Evolutionary conservation across 92 coral and sea anemone species (phyloP), one percentile per base, ranked within the genome.

Genomic region (Meandrina meandrites): DNA sequence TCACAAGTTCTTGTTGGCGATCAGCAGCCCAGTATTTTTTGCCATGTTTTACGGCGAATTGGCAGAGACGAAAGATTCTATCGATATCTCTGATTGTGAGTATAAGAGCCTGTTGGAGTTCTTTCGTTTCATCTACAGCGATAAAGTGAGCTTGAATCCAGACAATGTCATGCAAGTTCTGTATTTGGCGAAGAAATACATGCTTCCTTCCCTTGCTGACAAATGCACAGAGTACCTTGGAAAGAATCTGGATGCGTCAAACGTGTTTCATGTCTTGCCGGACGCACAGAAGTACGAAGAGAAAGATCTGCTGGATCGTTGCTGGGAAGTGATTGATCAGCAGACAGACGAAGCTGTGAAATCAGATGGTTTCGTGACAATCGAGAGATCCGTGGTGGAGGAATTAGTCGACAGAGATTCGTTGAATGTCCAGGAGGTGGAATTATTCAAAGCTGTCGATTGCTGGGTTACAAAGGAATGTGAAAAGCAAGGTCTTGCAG

Each of bases 361-460:
- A 5, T 88, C 94, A 62, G 89, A 88, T 51, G 82, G 72, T 24
- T 93, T 93, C 74, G 73, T 75, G n/a, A 32, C 84, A 37, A 74
- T 90, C 66, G 54, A 83, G n/a, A 81, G 50, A 27, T 76, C 83
- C n/a, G 56, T 85, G 57, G 56, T 93, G 37, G 79, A 72, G 58
- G 34, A 58, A 76, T 35, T 93, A 21, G 89, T 93, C 37, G 73
- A 82, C 67, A 87, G 86, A 28, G 80, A 92, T 19, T 64, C 82
- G 11, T 35, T 88, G 76, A 27, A 79, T 19, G 66, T 91, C 57
- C 17, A 53, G 42, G 96, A 90, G 67, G 80, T 88, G 48, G 76
- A 88, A 11, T 78, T 93, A 54, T 93, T 93, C 71, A n/a, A 91
- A 81, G 96, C 96, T 36, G 96, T 93, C 22, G 78, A 88, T 31